phyloP scores from a whole-genome alignment of 2,113 vertebrate species.

The Gnathochromis pfefferi region DNA sequence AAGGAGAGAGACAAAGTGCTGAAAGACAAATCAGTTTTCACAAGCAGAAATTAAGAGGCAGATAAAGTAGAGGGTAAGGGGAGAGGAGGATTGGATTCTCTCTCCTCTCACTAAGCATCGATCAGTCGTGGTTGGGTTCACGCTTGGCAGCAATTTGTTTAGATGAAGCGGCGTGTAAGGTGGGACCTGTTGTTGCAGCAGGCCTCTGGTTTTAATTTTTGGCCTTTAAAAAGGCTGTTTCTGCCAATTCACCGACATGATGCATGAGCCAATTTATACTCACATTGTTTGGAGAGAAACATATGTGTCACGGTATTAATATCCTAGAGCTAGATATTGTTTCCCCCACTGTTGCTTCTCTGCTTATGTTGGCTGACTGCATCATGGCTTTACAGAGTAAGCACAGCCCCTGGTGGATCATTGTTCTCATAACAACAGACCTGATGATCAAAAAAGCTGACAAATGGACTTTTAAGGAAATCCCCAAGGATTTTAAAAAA shows the following conservation, averaged over 20 bases:
- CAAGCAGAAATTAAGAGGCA: background rate
- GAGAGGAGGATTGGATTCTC: background rate
- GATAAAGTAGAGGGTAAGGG: background rate
- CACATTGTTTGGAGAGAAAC: background rate
- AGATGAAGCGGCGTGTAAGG: background rate
- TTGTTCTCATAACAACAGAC: conserved; percentile 35
- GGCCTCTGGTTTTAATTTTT: background rate
- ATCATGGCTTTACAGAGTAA: conserved; percentile 3
- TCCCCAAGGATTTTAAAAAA: background rate
- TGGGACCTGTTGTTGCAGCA: background rate
- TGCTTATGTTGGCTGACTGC: background rate
- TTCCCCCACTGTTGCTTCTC: background rate
- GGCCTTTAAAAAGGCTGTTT: background rate
- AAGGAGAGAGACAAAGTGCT: background rate
- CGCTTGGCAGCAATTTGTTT: background rate
- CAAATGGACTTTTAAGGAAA: conserved; percentile 1
- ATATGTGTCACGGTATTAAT: background rate
- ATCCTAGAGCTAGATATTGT: background rate
- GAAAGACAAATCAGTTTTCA: background rate
- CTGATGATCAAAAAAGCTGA: background rate
- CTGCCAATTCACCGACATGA: background rate
- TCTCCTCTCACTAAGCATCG: background rate
- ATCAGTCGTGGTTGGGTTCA: background rate
- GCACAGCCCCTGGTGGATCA: conserved; percentile 67
- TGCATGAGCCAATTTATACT: background rate